These are phyloP conservation scores for Lepus townsendii DNA, from an alignment of 2,797 vertebrate species.

Conservation along the genomic window DNA sequence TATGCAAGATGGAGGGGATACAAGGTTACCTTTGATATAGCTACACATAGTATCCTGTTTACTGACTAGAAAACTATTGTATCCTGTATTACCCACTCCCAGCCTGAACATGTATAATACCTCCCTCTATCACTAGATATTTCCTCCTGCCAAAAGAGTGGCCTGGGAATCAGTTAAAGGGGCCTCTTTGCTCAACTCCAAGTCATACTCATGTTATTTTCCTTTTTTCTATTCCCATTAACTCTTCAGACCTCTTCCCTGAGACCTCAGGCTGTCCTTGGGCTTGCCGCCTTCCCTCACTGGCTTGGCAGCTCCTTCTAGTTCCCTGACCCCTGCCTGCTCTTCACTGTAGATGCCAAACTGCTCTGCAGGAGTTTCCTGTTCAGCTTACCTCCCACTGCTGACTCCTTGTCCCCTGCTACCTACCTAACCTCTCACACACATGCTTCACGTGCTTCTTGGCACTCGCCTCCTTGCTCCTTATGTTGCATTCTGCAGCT, in stretches of 20 bases:
- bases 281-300: not conserved
- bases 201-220: not conserved
- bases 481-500: not conserved
- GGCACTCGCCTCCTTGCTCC: not conserved
- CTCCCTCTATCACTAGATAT: not conserved
- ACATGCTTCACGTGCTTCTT: not conserved
- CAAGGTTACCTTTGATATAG: not conserved
- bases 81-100: not conserved
- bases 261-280: not conserved
- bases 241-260: not conserved
- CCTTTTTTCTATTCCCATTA: not conserved
- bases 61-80: not conserved
- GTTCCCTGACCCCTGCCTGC: not conserved
- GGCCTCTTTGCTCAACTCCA: not conserved
- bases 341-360: not conserved
- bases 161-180: not conserved
- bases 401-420: not conserved
- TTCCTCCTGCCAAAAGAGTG: not conserved
- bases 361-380: not conserved
- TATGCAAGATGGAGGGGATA: not conserved
- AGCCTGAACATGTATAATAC: not conserved
- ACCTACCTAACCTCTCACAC: not conserved
- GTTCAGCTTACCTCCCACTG: accelerated
- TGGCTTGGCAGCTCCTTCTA: not conserved
- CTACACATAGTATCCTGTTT: not conserved